Base-by-base conservation (phyloP, 2,113 vertebrate species). In the Condylura cristata region DNA sequence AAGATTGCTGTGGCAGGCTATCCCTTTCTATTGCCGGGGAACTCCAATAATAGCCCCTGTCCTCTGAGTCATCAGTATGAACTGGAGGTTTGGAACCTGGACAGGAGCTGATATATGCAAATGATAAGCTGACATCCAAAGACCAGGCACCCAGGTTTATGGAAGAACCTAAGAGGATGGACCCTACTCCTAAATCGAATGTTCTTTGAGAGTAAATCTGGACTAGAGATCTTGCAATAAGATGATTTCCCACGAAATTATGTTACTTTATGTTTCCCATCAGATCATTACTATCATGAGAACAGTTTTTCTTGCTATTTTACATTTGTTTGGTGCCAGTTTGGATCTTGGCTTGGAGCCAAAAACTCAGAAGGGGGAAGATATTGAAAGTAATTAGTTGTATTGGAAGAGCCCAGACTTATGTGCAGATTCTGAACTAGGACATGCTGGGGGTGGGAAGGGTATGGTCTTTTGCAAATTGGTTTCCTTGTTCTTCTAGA, bases 191-290 rank as follows among this genome's bases (percentile, higher is more conserved):
- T 83, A 96, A 95, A 12, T 51, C 26, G 28, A 44, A 58, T 63
- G 11, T 34, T 85, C 71, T 74, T 51, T 76, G 37, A 61, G 6
- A 87, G 80, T 8, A 51, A 41, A 79, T 93, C 81, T 88, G 39
- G 26, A 65, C 72, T 74, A 71, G 93, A 91, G 89, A 94, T 95
- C 61, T 86, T 90, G 82, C 76, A 87, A 61, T 71, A 26, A 86
- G 61, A 93, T 39, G 34, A 85, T 78, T 93, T 92, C 65, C 89
- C 37, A 24, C 74, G 61, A 93, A 83, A 84, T 78, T 83, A 51
- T 34, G 51, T 56, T 66, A 61, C 26, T 78, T 74, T 39, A 14
- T 83, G 48, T 72, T 91, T 90, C 44, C 28, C 8, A n/a, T 84
- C 51, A 56, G 56, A 17, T 92, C 61, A 78, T 81, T 74, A 63